Conservation (phyloP, 1,140 invertebrate genomes). For the Sipha flava region DNA sequence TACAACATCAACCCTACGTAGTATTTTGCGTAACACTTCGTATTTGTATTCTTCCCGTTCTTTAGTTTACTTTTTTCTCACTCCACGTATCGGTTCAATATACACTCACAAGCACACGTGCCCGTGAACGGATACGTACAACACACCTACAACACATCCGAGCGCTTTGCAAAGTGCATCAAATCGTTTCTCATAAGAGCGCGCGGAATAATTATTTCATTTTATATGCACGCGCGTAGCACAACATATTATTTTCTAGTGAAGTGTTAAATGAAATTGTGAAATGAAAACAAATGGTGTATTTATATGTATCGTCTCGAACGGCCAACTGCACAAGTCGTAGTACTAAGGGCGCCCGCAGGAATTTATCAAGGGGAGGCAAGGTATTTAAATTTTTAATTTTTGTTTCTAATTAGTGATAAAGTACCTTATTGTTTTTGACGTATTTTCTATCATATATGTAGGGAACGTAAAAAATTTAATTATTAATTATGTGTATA, state of each 20-base stretch:
- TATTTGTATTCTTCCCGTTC: not conserved
- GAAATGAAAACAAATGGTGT: not conserved
- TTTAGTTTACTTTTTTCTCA: not conserved
- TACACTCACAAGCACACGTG: not conserved
- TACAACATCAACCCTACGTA: slow-evolving; percentile 9
- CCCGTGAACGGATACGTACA: not conserved
- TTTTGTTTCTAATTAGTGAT: too few relatives aligned
- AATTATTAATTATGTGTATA: too few relatives aligned
- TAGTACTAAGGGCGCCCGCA: too few relatives aligned
- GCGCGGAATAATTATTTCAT: not conserved
- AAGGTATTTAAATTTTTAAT: too few relatives aligned
- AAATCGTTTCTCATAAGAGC: not conserved
- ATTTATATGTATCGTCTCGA: not conserved
- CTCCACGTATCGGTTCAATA: not conserved
- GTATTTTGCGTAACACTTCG: not conserved
- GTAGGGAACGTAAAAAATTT: too few relatives aligned
- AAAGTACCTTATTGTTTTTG: too few relatives aligned
- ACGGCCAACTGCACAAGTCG: too few relatives aligned
- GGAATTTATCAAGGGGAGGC: too few relatives aligned
- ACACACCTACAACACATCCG: not conserved
- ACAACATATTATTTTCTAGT: not conserved
- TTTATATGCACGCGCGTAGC: not conserved
- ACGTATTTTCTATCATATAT: too few relatives aligned
- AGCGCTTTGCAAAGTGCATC: not conserved
- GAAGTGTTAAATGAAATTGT: not conserved